Evolutionary conservation across 2,797 vertebrate genomes (phyloP), one percentile per base, ranked within the genome.

Genomic region (Acomys russatus): DNA sequence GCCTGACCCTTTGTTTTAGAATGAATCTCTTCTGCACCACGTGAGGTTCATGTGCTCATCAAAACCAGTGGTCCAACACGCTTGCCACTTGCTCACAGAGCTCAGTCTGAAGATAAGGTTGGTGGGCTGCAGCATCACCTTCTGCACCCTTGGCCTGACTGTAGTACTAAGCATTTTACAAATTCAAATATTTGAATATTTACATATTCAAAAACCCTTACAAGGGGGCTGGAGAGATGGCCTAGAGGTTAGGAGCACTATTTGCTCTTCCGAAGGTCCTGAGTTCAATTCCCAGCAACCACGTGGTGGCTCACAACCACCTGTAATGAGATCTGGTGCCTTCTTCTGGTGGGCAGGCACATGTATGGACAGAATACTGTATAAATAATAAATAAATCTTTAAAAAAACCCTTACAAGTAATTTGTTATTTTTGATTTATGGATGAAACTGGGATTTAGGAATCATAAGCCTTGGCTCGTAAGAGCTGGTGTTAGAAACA

Each of bases 381-480:
- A n/a, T n/a, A n/a, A n/a, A n/a, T n/a, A n/a, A n/a, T n/a, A n/a
- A n/a, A n/a, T n/a, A n/a, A n/a, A n/a, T n/a, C n/a, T n/a, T n/a
- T n/a, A n/a, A n/a, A 59, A 82, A 91, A 90, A 9, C 49, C 2
- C 38, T 66, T n/a, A 33, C 11, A 71, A 56, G 49, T 70, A 33
- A 35, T 30, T 71, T 93, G 77, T 2, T 70, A 66, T 90, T 95
- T 94, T 59, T 92, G 88, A 83, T 77, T 83, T 89, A 44, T 18
- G 78, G 51, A 14, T 86, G 51, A 86, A 89, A 23, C 20, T 78
- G 66, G 20, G 23, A 88, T 92, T 94, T 90, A 92, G n/a, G 28
- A 20, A 92, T 18, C 35, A 66, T 88, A 91, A 54, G 68, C 68
- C 44, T 82, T 33, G 49, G 10, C 85, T 93, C 92, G 38, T 68